phyloP scores from a whole-genome alignment of 2,113 vertebrate genomes.

The Castor canadensis region DNA sequence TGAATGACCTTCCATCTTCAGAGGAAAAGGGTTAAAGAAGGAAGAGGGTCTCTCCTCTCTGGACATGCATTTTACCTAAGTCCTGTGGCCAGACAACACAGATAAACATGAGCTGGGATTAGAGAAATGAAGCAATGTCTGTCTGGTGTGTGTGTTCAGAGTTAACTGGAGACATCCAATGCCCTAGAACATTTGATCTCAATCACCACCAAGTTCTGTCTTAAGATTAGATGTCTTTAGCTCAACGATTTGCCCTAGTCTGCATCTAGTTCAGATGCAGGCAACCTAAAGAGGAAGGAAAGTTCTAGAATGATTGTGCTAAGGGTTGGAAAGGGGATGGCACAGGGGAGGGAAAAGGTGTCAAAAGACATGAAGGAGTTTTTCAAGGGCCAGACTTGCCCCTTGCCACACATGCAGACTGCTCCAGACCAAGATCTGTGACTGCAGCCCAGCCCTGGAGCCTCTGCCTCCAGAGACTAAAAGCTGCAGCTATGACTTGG shows the following conservation, averaged over 20 bases:
- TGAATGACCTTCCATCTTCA: neutral
- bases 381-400: neutral
- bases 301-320: neutral
- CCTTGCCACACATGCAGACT: neutral
- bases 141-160: neutral
- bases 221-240: neutral
- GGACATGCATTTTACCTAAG: neutral
- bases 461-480: neutral
- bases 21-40: neutral
- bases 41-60: neutral
- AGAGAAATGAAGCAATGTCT: neutral
- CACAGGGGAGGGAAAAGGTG: neutral
- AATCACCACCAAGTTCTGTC: neutral
- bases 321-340: neutral
- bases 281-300: neutral
- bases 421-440: neutral
- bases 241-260: neutral
- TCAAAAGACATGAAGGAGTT: neutral
- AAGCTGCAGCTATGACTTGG: neutral
- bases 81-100: neutral
- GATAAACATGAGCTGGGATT: neutral
- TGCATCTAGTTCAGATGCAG: neutral
- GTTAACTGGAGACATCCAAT: neutral
- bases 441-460: neutral
- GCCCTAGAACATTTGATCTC: neutral